Conservation (phyloP, 2,113 vertebrate species). For the Stigmatopora nigra region DNA sequence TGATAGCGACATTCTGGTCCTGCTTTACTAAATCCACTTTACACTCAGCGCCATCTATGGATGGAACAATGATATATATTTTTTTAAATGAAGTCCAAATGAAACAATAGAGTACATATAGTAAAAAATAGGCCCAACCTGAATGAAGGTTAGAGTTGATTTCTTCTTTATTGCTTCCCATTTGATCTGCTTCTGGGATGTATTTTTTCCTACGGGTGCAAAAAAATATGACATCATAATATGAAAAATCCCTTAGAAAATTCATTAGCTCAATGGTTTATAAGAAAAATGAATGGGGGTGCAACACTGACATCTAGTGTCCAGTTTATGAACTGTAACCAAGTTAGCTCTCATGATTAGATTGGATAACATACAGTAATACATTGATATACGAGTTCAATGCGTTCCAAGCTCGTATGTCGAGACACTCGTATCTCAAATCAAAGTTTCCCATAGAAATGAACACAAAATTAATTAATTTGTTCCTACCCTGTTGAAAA, state of each 20-base stretch:
- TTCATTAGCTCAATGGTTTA: conserved; percentile 8
- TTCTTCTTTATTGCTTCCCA: conserved; percentile 42
- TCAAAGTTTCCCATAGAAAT: too few species aligned
- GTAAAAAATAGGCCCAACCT: conserved; percentile 36
- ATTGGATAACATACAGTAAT: too few species aligned
- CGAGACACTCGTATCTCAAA: too few species aligned
- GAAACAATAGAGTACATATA: too few species aligned
- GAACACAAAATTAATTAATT: too few species aligned
- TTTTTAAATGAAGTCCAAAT: background rate
- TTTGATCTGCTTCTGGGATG: conserved; percentile 53
- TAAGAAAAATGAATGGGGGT: conserved; percentile 6
- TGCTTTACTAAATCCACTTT: conserved; percentile 26
- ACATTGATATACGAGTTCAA: too few species aligned
- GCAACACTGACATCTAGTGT: conserved; percentile 61
- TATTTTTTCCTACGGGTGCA: conserved; percentile 68
- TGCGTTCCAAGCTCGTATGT: too few species aligned
- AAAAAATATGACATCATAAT: background rate
- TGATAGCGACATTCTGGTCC: conserved; percentile 47
- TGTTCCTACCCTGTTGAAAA: too few species aligned
- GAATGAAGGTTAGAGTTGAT: conserved; percentile 23
- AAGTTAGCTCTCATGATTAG: too few species aligned
- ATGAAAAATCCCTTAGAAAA: background rate
- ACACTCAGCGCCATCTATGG: conserved; percentile 44
- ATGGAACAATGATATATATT: conserved; percentile 10
- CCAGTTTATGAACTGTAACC: conserved; percentile 29